Evolutionary conservation across 92 coral and sea anemone genomes (phyloP), one percentile per base, ranked within the genome.

Genomic region (Epizoanthus illoricatus): DNA sequence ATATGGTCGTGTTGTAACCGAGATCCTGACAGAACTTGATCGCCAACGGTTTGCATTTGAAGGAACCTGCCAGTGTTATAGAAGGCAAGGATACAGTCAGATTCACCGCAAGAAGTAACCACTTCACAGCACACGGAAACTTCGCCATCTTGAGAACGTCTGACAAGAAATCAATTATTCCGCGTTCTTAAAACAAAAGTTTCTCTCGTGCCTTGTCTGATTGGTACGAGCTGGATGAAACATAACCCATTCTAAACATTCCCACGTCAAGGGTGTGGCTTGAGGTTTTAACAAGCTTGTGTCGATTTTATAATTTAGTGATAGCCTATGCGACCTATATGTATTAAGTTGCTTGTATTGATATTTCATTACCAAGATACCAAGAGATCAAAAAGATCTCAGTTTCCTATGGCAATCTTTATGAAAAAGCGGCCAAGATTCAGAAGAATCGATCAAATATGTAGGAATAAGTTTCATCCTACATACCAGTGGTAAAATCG

Each of bases 1-100:
- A 87, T 55, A 76, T 19, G 7, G 90, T 87, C 23, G 70, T 55
- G 52, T 69, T 83, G 52, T 87, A 87, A 13, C 85, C 85, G 19
- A 87, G 71, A 17, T 76, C 80, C 49, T 43, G 80, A 43, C 90
- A 87, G 12, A 11, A 15, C 5, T 69, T 71, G 65, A 87, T 58
- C 17, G 80, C 59, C 65, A 87, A 69, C 19, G 69, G 67, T 43
- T 75, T 12, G 63, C 87, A 68, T 45, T 61, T 74, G 8, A 20
- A 78, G 3, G 36, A n/a, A 41, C 54, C 65, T 49, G 82, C 82
- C 15, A 21, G 19, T 19, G 49, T 20, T 2, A 60, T 39, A 21
- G 49, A 20, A 20, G 82, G 24, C 23, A 64, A 10, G 18, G 81
- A 36, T 55, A 54, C 24, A 11, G 39, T 21, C 52, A 52, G 65